phyloP scores from a whole-genome alignment of 2,113 vertebrate species.

The Festucalex cinctus region DNA sequence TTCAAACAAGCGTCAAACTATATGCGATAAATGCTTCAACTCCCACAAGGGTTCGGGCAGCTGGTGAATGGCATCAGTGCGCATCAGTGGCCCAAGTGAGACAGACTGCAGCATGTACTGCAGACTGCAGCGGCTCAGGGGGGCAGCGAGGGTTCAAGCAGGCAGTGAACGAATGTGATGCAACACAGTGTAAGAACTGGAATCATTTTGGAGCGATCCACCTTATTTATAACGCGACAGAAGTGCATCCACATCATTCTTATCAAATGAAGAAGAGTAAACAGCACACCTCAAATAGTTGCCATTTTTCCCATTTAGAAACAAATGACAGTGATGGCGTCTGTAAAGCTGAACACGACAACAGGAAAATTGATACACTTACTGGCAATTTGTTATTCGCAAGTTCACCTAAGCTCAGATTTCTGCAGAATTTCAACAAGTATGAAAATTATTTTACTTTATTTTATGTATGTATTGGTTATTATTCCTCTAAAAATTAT shows the following conservation, averaged over 20 bases:
- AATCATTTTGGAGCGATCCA: neutral
- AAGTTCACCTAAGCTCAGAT: too few relatives aligned
- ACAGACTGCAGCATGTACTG: conserved; percentile 54
- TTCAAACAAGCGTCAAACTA: conserved; percentile 23
- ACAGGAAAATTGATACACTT: too few relatives aligned
- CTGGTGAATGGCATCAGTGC: conserved; percentile 54
- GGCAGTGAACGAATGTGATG: conserved; percentile 51
- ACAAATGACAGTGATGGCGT: too few relatives aligned
- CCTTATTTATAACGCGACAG: neutral
- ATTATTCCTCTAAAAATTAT: too few relatives aligned
- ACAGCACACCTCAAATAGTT: neutral
- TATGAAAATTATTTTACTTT: too few relatives aligned
- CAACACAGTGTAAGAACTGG: conserved; percentile 56
- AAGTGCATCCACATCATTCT: conserved; percentile 3
- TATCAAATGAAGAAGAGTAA: neutral
- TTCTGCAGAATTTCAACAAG: too few relatives aligned
- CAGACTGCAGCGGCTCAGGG: conserved; percentile 37
- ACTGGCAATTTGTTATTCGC: too few relatives aligned
- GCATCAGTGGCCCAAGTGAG: conserved; percentile 48
- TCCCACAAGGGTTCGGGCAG: conserved; percentile 34
- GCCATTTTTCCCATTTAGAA: neutral
- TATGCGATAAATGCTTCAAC: conserved; percentile 40
- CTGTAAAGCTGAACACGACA: too few relatives aligned
- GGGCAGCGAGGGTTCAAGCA: conserved; percentile 26
- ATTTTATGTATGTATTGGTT: too few relatives aligned